These are phyloP conservation scores for Lepus oiostolus DNA, from an alignment of 2,797 vertebrate species.

Conservation along the genomic window DNA sequence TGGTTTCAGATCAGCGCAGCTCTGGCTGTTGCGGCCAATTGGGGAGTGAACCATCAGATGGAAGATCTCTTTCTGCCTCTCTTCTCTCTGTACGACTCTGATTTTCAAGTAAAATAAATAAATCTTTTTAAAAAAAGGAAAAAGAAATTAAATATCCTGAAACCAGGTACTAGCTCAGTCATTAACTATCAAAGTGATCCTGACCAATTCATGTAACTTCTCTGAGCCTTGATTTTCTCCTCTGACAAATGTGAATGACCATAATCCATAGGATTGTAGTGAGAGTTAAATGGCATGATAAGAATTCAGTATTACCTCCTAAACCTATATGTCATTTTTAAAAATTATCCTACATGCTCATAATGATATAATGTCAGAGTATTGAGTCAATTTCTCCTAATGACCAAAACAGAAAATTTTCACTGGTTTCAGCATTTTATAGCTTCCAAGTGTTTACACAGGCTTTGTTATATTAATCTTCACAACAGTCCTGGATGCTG, in stretches of 20 bases:
- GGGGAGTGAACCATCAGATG: no score
- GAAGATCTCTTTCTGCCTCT: no score
- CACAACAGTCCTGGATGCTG: neutral
- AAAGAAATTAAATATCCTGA: neutral
- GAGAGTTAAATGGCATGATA: neutral
- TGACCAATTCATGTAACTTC: neutral
- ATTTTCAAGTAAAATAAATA: no score
- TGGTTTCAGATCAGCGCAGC: no score
- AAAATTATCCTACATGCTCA: neutral
- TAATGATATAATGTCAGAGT: neutral
- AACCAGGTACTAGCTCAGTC: neutral
- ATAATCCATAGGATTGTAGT: neutral
- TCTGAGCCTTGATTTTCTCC: conserved; percentile 1
- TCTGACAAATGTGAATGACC: neutral
- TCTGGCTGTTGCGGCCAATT: no score
- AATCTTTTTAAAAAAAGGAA: no score
- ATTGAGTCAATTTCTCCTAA: neutral
- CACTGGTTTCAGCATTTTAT: neutral
- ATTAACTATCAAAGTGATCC: neutral
- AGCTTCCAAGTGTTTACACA: neutral
- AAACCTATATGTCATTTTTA: neutral
- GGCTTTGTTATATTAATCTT: neutral
- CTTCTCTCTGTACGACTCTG: no score
- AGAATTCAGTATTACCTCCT: neutral
- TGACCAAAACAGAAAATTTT: neutral